Percentiles rank a stretch among this genome's conserved stretches.
These are phyloP conservation scores for Muscicapa comitata DNA, from an alignment of 2,797 vertebrate genomes.

Conservation along the genomic window DNA sequence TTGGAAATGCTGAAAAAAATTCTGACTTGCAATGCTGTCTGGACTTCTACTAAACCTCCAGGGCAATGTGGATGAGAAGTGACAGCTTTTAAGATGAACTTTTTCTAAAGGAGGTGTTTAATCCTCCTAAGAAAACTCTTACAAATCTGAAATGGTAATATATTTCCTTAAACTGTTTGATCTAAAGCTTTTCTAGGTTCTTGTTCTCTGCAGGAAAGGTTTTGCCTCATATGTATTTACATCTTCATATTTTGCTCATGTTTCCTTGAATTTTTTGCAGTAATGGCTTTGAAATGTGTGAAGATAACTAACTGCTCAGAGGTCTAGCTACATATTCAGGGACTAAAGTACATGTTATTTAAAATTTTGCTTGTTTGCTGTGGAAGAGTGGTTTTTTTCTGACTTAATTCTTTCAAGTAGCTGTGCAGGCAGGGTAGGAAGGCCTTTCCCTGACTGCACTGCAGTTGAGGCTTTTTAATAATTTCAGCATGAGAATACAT, in stretches of 20 bases:
- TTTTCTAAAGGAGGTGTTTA: neutral
- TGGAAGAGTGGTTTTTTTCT: neutral
- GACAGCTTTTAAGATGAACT: neutral
- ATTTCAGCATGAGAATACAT: neutral
- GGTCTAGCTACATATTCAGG: neutral
- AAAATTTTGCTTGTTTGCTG: neutral
- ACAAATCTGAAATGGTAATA: neutral
- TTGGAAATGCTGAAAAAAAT: neutral
- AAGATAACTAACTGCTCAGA: neutral
- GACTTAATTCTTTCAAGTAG: neutral
- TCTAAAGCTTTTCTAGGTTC: neutral
- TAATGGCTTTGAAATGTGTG: neutral
- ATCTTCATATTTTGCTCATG: neutral
- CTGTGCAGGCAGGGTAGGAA: neutral
- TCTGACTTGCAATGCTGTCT: neutral
- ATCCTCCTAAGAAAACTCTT: neutral
- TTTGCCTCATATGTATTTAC: neutral
- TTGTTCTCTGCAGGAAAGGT: neutral
- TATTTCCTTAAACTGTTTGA: constrained; percentile 3
- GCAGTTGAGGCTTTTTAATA: neutral
- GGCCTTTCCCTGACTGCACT: neutral
- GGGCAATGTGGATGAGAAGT: neutral
- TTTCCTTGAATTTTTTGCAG: neutral
- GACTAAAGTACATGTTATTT: neutral
- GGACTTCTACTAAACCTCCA: neutral